Percentiles rank a stretch among this genome's conserved stretches.
phyloP scores from a whole-genome alignment of 2,888 invertebrate species.

The Eilema sororculum region DNA sequence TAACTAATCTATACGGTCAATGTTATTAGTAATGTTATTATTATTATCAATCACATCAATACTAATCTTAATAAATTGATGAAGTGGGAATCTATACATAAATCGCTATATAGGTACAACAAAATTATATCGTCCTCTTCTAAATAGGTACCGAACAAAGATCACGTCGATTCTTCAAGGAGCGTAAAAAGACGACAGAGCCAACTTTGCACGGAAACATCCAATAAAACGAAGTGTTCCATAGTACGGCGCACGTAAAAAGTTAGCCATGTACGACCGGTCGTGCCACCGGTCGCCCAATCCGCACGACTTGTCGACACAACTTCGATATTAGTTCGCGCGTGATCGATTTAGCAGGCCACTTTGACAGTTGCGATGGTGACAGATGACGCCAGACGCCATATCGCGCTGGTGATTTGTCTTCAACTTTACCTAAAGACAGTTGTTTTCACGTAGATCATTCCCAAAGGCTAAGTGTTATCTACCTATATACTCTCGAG shows the following conservation, averaged over 20 bases:
- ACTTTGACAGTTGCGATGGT: constrained; percentile 84
- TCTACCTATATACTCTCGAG: constrained; percentile 20
- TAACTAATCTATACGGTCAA: too few relatives aligned
- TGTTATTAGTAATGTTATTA: too few relatives aligned
- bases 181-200: constrained; percentile 70
- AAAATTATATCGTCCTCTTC: constrained; percentile 45
- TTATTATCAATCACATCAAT: too few relatives aligned
- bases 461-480: constrained; percentile 36
- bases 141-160: constrained; percentile 64
- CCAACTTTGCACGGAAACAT: constrained; percentile 78
- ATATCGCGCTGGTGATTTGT: constrained; percentile 82
- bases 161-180: constrained; percentile 65
- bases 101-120: not conserved
- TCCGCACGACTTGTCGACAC: constrained; percentile 64
- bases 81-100: not conserved
- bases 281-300: constrained; percentile 55
- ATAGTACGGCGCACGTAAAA: constrained; percentile 69
- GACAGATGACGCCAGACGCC: constrained; percentile 82
- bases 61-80: not conserved
- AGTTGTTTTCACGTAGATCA: constrained; percentile 56
- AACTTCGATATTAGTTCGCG: constrained; percentile 85
- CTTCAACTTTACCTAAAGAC: constrained; percentile 72
- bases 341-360: constrained; percentile 83
- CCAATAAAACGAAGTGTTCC: constrained; percentile 79
- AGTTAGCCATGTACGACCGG: constrained; percentile 60